Evolutionary conservation across 2,113 vertebrate genomes (phyloP), one percentile per base, ranked within the genome.

Genomic region (Setophaga kirtlandii): DNA sequence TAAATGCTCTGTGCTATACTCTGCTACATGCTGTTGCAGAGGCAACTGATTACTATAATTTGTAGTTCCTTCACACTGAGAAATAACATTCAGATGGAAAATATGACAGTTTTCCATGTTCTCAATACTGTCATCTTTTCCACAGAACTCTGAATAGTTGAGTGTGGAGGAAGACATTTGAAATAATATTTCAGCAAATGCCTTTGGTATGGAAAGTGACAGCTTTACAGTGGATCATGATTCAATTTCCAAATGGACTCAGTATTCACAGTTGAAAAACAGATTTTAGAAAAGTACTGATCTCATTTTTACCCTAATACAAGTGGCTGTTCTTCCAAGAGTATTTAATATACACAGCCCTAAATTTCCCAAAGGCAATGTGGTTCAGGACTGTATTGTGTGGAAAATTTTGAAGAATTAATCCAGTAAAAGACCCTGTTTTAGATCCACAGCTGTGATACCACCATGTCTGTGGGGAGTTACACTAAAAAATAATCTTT

Each of bases 71-170:
- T 83, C 91, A 76, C n/a, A 70, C 92, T 92, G 83, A 88, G 90
- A 94, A 85, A 74, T 80, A 86, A 67, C 64, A 87, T 86, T 93
- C 35, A 78, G 60, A 90, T 83, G 68, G 83, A 92, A 93, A 92
- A 92, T 58, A 70, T 70, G 71, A 86, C 76, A 86, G 55, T 62
- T 94, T 88, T 83, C 14, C 1, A n/a, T 74, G 60, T 83, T 90
- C 50, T 88, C 82, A 86, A 35, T 63, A 76, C 85, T 88, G 90
- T 93, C 86, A 88, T 88, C 50, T 86, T 94, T 94, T 93, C 85
- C 35, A 68, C 55, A 41, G 52, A 41, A 87, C 53, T 79, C 64
- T 90, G 75, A 90, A 88, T 85, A 88, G 53, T 25, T 90, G 64
- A 77, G 80, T 4, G 3, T 74, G 22, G 71, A 91, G 64, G 60